Conservation (phyloP, 2,888 invertebrate genomes). For the Alitta virens region DNA sequence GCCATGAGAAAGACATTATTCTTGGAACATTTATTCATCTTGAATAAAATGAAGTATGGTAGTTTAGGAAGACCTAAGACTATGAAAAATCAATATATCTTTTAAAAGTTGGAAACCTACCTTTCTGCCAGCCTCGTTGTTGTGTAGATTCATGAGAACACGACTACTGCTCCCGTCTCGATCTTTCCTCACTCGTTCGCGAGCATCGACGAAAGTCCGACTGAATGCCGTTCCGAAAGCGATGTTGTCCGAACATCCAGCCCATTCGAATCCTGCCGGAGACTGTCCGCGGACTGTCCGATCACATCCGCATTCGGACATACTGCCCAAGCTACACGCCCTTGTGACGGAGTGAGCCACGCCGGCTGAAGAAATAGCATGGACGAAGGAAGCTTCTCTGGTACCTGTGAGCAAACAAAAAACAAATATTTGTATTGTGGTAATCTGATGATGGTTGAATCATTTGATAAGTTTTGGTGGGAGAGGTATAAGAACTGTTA, state of each 20-base stretch:
- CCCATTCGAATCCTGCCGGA: constrained; percentile 80
- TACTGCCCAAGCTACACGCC: constrained; percentile 85
- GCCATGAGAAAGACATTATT: too few species aligned
- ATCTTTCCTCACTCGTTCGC: constrained; percentile 72
- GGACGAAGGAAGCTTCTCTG: constrained; percentile 90
- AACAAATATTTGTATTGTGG: too few species aligned
- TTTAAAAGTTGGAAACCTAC: constrained; percentile 63
- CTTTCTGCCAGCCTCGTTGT: constrained; percentile 93
- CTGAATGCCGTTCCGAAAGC: constrained; percentile 71
- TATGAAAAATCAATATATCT: too few species aligned
- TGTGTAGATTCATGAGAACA: constrained; percentile 93
- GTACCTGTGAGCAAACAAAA: too few species aligned
- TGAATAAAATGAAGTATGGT: too few species aligned
- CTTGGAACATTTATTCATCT: too few species aligned
- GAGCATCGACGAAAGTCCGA: constrained; percentile 86
- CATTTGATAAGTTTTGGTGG: too few species aligned
- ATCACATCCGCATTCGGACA: constrained; percentile 89
- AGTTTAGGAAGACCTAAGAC: too few species aligned
- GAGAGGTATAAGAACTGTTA: too few species aligned
- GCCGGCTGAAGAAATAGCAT: constrained; percentile 92
- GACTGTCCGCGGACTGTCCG: constrained; percentile 70
- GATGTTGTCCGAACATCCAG: constrained; percentile 87
- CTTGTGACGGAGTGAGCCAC: constrained; percentile 87
- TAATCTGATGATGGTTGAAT: too few species aligned
- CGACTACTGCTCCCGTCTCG: constrained; percentile 83